Evolutionary conservation across 2,797 vertebrate genomes (phyloP).

Genomic region (Trachops cirrhosus): DNA sequence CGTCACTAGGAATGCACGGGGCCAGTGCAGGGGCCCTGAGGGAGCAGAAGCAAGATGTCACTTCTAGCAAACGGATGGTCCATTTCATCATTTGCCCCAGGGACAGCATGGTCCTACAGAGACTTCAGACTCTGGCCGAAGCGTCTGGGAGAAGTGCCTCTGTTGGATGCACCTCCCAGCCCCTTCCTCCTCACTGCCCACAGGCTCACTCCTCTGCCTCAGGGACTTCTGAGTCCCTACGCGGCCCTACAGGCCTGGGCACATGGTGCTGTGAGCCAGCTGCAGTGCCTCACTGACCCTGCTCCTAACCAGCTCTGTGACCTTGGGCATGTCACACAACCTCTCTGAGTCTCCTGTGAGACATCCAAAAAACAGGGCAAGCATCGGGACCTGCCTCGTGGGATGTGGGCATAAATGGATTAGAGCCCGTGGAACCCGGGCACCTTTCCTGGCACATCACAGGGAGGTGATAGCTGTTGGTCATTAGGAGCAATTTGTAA

Average conservation of each 20-base stretch:
- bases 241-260: background rate
- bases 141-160: background rate
- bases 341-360: background rate
- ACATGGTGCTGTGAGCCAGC: background rate
- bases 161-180: background rate
- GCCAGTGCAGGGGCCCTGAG: background rate
- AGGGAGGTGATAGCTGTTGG: fast-evolving
- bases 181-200: background rate
- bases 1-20: slow-evolving; percentile 67
- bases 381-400: background rate
- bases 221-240: background rate
- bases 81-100: background rate
- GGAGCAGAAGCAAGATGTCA: slow-evolving; percentile 44
- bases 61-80: background rate
- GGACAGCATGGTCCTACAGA: background rate
- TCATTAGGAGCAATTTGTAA: background rate
- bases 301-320: background rate
- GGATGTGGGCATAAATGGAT: background rate
- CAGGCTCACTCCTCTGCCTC: background rate
- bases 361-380: fast-evolving
- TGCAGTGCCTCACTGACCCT: too few relatives aligned
- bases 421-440: fast-evolving
- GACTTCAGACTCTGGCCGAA: background rate
- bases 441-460: background rate
- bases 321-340: background rate